Conservation (phyloP, 2,888 invertebrate genomes). For the Parnassius mnemosyne region DNA sequence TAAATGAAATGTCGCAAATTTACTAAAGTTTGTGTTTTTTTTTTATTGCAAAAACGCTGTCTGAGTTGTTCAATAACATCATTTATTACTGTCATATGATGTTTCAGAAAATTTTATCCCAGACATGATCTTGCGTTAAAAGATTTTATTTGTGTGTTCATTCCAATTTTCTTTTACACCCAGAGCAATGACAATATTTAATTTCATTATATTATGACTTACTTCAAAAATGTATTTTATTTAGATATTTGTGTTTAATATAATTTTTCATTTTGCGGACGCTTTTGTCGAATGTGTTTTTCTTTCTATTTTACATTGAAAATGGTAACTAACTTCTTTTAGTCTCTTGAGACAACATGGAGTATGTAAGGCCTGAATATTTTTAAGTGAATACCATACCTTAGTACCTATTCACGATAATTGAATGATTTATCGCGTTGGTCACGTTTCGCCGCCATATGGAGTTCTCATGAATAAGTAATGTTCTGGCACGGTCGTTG, state of each 20-base stretch:
- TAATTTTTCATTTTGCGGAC: too few species aligned
- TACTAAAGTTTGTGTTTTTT: conserved; percentile 14
- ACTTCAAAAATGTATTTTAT: too few species aligned
- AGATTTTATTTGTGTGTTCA: conserved; percentile 10
- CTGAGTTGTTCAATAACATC: conserved; percentile 22
- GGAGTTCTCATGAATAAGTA: conserved; percentile 79
- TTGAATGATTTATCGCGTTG: conserved; percentile 76
- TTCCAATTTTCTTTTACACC: neutral
- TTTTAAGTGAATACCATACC: conserved; percentile 26
- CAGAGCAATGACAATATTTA: neutral
- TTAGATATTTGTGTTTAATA: too few species aligned
- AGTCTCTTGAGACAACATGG: neutral
- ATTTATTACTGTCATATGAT: conserved; percentile 22
- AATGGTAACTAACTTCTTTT: too few species aligned
- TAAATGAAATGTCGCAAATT: conserved; percentile 21
- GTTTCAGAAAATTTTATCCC: conserved; percentile 13
- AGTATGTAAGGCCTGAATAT: conserved; percentile 35
- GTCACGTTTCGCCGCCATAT: conserved; percentile 77
- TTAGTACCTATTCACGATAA: conserved; percentile 63
- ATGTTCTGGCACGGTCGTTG: conserved; percentile 75
- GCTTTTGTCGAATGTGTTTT: too few species aligned
- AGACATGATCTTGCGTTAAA: conserved; percentile 17
- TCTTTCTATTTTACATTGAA: too few species aligned
- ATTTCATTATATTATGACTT: neutral
- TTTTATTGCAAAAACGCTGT: conserved; percentile 20